A percentile compares a stretch with the other conserved stretches of the same genome.
These are phyloP conservation scores for Strongylocentrotus purpuratus DNA, from an alignment of 35 echinoderm and acorn worm genomes.

Conservation along the genomic window DNA sequence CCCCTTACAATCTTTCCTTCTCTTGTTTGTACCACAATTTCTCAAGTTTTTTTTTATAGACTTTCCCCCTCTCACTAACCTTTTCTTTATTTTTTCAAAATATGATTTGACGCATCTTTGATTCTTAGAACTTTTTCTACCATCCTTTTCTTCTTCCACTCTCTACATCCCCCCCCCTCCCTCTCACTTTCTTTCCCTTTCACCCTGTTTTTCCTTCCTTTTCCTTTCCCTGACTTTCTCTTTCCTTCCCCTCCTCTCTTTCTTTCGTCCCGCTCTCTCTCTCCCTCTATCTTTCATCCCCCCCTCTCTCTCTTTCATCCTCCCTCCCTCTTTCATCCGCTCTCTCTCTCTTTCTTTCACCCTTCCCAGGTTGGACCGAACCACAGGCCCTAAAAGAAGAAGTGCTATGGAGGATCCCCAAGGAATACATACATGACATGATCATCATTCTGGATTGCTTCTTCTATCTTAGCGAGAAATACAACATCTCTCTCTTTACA, in stretches of 20 bases:
- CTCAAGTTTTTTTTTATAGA: no score
- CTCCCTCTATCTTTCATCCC: neutral
- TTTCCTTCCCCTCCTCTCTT: no score
- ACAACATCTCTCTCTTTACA: slow-evolving; percentile 34
- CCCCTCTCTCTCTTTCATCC: neutral
- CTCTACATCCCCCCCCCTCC: no score
- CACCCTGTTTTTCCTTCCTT: no score
- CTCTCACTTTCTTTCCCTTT: no score
- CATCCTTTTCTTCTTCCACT: no score
- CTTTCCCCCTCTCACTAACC: no score
- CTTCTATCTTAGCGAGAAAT: slow-evolving; percentile 45
- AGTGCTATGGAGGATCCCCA: slow-evolving; percentile 50
- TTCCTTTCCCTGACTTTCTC: no score
- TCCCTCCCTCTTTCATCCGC: neutral
- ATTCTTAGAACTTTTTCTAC: no score
- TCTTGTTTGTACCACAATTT: no score
- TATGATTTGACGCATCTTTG: no score
- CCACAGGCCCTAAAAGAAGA: slow-evolving; percentile 35
- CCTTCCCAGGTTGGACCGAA: slow-evolving; percentile 48
- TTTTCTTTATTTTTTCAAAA: no score
- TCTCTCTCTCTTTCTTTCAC: neutral
- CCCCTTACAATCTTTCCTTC: neutral
- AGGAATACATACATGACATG: slow-evolving; percentile 52
- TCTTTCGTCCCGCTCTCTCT: neutral
- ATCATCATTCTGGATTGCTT: slow-evolving; percentile 69